Evolutionary conservation across 2,888 invertebrate genomes (phyloP).

Genomic region (Halictus quadricinctus): DNA sequence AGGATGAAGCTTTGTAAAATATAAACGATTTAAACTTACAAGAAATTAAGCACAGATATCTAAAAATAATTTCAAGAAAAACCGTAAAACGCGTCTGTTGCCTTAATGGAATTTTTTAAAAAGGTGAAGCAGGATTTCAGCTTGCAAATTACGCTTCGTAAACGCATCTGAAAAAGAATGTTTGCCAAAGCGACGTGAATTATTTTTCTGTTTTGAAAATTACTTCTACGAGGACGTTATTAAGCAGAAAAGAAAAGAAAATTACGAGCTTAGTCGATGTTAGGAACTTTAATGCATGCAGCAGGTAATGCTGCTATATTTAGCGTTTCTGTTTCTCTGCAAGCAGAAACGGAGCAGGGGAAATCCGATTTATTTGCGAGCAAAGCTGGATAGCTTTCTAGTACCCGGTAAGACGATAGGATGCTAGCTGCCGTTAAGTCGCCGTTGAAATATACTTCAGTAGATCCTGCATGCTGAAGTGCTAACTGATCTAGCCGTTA

Average conservation of each 20-base stretch:
- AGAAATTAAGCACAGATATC: background rate
- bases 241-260: background rate
- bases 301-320: background rate
- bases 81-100: background rate
- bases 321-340: background rate
- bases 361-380: constrained; percentile 15
- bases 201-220: background rate
- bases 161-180: background rate
- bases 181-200: background rate
- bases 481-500: background rate
- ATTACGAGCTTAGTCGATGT: background rate
- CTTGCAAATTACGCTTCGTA: background rate
- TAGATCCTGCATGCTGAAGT: background rate
- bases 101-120: background rate
- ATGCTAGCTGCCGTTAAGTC: constrained; percentile 7
- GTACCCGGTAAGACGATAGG: background rate
- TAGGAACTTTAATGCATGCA: background rate
- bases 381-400: constrained; percentile 17
- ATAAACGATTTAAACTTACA: background rate
- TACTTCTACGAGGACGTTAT: background rate
- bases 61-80: background rate
- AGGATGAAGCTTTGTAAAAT: too few species aligned
- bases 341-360: background rate
- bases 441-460: background rate
- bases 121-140: background rate